Evolutionary conservation across 2,888 invertebrate species (phyloP), one percentile per base, ranked within the genome.

Genomic region (Linyphia triangularis): DNA sequence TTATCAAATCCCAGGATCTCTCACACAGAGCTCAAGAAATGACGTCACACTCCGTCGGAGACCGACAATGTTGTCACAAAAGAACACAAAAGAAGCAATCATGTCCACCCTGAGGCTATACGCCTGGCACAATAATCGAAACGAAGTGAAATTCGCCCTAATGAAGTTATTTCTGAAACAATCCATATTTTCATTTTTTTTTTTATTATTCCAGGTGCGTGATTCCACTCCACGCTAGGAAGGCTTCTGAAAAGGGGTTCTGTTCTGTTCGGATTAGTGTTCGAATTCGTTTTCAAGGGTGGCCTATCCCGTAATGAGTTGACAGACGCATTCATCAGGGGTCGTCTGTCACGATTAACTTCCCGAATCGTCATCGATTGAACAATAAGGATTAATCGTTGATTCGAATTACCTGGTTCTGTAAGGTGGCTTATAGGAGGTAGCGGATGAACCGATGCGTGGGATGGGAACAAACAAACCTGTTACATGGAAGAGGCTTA

Each of bases 21-120:
- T 83, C 73, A 30, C 70, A 82, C 73, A 73, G 9, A 10, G 73
- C 73, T 73, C 73, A 59, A 33, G 26, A 7, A 63, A 43, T 72
- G 83, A 72, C 83, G 83, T 73, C 72, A 73, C 81, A 81, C 81
- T 70, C 37, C 59, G 37, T 30, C 70, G 81, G 51, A 3, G 61
- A 73, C 51, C 63, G 13, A 83, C 72, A 61, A 83, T 73, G 73
- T 73, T 83, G 83, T 72, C 83, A 83, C 24, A 70, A 70, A 65
- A 72, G 63, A 72, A 72, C 26, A 26, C 24, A 57, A 51, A 57
- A 37, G 57, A 81, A 59, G 70, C 51, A 59, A 70, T 59, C 30
- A 59, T 24, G 33, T 37, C 37, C 37, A 13, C 28, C 28, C 13
- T 16, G 2, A 2, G 26, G 30, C 22, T 51, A 26, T n/a, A 59